Base-by-base conservation (phyloP, 1,140 invertebrate species). In the Pseudobourletiella spinata region DNA sequence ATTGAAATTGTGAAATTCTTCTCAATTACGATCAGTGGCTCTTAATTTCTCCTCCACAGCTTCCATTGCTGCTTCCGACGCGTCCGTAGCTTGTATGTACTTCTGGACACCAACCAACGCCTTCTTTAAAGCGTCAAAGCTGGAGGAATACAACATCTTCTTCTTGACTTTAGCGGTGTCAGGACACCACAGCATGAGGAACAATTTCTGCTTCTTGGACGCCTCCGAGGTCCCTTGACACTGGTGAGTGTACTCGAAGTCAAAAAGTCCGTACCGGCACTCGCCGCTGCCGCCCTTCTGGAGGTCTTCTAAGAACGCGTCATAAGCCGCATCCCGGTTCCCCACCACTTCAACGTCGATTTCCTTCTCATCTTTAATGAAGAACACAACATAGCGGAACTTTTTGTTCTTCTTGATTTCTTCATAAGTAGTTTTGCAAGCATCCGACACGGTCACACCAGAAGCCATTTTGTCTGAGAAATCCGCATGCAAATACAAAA, bases 121-220 rank as follows among this genome's bases (percentile, higher is more conserved):
- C 76, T 94, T 93, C 80, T 95, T 95, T 71, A 97, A 80, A 70
- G 92, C 92, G 78, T 95, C 91, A 74, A 95, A 96, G 72, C 91
- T 95, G 82, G 89, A 88, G 52, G 94, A 95, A 80, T 97, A 97
- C 82, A 97, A 86, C 93, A 97, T 97, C 86, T 97, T 97, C 88
- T 95, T 95, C 83, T 95, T 96, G 61, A 96, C 89, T 78, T 91
- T 93, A 72, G 93, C 91, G 75, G 87, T 91, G 78, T 97, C 93
- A 28, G 94, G 95, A 82, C 91, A 95, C 91, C 90, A 95, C 72
- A 88, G 91, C 91, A 95, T 94, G 74, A 95, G 82, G 81, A 95
- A 92, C 59, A 95, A 79, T 77, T 95, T 94, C 76, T 93, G 89
- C 84, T 93, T 94, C 83, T 92, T 92, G 76, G 87, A 89, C 73